Base-by-base conservation (phyloP, 2,888 invertebrate genomes). In the Capitulum mitella region DNA sequence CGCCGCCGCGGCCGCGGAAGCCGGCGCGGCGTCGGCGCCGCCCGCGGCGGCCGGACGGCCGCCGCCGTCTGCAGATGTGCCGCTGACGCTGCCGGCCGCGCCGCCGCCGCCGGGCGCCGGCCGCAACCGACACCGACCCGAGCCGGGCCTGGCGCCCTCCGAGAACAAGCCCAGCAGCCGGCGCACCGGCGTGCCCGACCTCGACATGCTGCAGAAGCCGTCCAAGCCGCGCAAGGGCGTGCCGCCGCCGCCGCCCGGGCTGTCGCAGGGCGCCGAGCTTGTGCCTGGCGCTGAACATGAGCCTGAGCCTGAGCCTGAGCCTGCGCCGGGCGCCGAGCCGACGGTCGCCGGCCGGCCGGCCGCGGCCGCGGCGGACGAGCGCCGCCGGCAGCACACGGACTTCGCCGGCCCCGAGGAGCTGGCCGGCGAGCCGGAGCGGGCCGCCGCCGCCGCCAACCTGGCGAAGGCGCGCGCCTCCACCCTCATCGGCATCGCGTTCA, bases 101-200 rank as follows among this genome's bases (percentile, higher is more conserved):
- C 3, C 16, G 34, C 64, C 64, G 32, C 34, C 19, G 34, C 6
- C 40, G 40, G 19, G 8, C 58, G n/a, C n/a, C n/a, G 34, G 64
- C 14, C 70, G 19, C 70, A 40, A 40, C 70, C 37, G 70, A 10
- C 70, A 70, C 37, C 22, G 70, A 22, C 70, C 70, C 40, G 70
- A 70, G 70, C 70, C 70, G 22, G 70, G 70, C 12, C 70, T 70
- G 70, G 70, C 70, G 58, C 58, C 29, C n/a, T 29, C 58, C 8
- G n/a, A 58, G 58, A 10, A 10, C n/a, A 29, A 58, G 58, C 29
- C n/a, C 1, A 58, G 58, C 58, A 58, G 58, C 29, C 58, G 58
- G 29, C 37, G 40, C 16, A 64, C 64, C 34, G 64, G 64, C 34
- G 64, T 64, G 22, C 64, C 32, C 29, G 64, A 64, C 34, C 34